Conservation (phyloP, 2,888 invertebrate species). For the Protula sp. region DNA sequence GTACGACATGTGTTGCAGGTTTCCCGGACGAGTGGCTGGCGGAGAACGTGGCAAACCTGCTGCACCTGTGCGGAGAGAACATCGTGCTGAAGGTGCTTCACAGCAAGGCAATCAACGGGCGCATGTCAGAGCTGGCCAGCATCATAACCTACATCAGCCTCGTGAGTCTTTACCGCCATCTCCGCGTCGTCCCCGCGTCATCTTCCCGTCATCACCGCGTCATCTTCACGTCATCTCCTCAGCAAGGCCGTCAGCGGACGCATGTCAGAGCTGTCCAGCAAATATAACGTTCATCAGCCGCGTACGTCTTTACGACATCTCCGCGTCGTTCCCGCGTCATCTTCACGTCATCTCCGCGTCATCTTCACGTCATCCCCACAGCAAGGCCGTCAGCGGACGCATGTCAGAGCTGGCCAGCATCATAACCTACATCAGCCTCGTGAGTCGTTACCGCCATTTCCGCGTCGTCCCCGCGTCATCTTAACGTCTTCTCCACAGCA, state of each 20-base stretch:
- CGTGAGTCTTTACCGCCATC: constrained; percentile 32
- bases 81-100: constrained; percentile 46
- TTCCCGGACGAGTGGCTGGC: constrained; percentile 50
- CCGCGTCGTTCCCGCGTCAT: too few relatives aligned
- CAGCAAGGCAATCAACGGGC: constrained; percentile 51
- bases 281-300: constrained; percentile 48
- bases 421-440: constrained; percentile 47
- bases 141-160: constrained; percentile 48
- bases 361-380: too few relatives aligned
- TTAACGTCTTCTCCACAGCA: too few relatives aligned
- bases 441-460: too few relatives aligned
- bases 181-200: too few relatives aligned
- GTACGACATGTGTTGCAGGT: too few relatives aligned
- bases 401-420: constrained; percentile 44
- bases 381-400: constrained; percentile 51
- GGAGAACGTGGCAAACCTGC: constrained; percentile 46
- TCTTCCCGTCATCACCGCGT: too few relatives aligned
- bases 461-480: too few relatives aligned
- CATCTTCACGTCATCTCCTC: too few relatives aligned
- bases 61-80: constrained; percentile 45
- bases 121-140: constrained; percentile 43
- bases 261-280: constrained; percentile 41
- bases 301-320: constrained; percentile 32
- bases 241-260: constrained; percentile 52
- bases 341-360: too few relatives aligned